A percentile compares a stretch with the other conserved stretches of the same genome.
Evolutionary conservation across 2,888 invertebrate genomes (phyloP).

Genomic region (Odontocolon sp.): DNA sequence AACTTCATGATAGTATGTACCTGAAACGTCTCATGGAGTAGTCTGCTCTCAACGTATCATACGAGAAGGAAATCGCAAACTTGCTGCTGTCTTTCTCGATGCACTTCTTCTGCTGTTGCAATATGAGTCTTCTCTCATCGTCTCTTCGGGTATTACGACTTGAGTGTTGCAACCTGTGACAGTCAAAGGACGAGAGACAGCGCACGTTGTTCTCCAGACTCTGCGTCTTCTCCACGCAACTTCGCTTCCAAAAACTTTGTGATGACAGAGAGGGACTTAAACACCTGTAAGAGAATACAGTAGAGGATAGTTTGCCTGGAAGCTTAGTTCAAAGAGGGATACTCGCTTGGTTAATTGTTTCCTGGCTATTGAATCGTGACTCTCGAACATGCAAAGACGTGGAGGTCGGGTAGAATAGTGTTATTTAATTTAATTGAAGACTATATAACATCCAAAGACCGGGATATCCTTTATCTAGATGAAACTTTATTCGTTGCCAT

Average conservation of each 20-base stretch:
- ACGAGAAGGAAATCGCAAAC: slow-evolving; percentile 12
- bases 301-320: slow-evolving; percentile 45
- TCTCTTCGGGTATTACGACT: neutral
- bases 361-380: neutral
- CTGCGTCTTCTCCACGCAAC: slow-evolving; percentile 23
- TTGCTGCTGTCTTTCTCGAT: too few relatives aligned
- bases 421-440: too few relatives aligned
- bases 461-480: too few relatives aligned
- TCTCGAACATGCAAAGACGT: neutral
- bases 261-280: slow-evolving; percentile 17
- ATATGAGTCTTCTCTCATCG: neutral
- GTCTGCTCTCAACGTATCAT: slow-evolving; percentile 17
- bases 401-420: too few relatives aligned
- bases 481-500: too few relatives aligned
- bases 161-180: slow-evolving; percentile 20
- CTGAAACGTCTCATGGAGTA: neutral
- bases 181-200: slow-evolving; percentile 42
- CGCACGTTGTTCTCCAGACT: slow-evolving; percentile 28
- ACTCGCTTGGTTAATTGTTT: slow-evolving; percentile 6
- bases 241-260: slow-evolving; percentile 51
- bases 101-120: neutral
- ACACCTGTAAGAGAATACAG: slow-evolving; percentile 19
- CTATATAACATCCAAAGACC: too few relatives aligned
- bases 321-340: slow-evolving; percentile 45
- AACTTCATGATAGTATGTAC: neutral